Percentiles rank a stretch among this genome's conserved stretches.
Evolutionary conservation across 1,140 invertebrate species (phyloP).

Genomic region (Euwallacea similis): DNA sequence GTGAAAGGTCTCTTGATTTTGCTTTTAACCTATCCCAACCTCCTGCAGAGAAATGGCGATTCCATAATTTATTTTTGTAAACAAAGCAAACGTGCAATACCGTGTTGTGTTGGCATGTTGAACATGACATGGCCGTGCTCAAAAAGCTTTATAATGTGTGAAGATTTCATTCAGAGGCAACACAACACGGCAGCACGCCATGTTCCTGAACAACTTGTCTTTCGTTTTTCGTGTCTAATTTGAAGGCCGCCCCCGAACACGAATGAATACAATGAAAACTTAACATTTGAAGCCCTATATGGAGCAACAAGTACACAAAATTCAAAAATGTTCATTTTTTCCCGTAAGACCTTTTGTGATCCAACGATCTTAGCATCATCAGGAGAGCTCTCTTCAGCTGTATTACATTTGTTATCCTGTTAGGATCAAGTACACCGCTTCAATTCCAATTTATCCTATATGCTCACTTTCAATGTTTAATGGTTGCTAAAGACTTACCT

Average conservation of each 20-base stretch:
- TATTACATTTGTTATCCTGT: too few species aligned
- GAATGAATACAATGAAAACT: slow-evolving; percentile 41
- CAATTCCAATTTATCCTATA: too few species aligned
- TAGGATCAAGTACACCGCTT: too few species aligned
- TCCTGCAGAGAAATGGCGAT: slow-evolving; percentile 5
- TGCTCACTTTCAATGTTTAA: too few species aligned
- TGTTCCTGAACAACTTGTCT: slow-evolving; percentile 35
- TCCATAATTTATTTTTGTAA: slow-evolving; percentile 32
- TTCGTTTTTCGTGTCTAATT: slow-evolving; percentile 38
- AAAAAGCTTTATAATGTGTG: slow-evolving; percentile 36
- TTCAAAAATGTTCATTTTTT: background rate
- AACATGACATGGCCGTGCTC: slow-evolving; percentile 33
- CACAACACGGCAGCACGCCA: slow-evolving; percentile 33
- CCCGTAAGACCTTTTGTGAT: too few species aligned
- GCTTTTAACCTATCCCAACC: slow-evolving; percentile 17
- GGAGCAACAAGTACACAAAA: slow-evolving; percentile 5
- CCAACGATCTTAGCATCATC: too few species aligned
- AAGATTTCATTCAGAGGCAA: slow-evolving; percentile 37
- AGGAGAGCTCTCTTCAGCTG: too few species aligned
- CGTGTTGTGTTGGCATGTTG: slow-evolving; percentile 33
- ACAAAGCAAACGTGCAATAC: slow-evolving; percentile 33
- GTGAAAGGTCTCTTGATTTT: background rate
- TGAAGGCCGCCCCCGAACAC: slow-evolving; percentile 39
- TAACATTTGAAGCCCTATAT: slow-evolving; percentile 10
- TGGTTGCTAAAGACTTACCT: too few species aligned